These are phyloP conservation scores for Sarcophilus harrisii DNA, from an alignment of 2,797 vertebrate species.

Conservation along the genomic window DNA sequence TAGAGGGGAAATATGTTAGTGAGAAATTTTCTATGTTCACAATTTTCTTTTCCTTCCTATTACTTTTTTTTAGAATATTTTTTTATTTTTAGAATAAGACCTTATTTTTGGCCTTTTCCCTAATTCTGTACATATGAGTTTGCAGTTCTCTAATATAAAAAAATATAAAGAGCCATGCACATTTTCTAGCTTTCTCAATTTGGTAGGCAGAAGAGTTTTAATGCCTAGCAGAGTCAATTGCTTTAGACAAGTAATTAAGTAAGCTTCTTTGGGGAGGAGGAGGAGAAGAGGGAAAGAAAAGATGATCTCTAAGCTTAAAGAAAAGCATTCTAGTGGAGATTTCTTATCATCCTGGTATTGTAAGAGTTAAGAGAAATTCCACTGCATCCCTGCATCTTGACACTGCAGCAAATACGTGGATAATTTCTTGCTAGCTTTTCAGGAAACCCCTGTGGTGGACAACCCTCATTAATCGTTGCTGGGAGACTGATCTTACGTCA, in stretches of 20 bases:
- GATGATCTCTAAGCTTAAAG: conserved; percentile 29
- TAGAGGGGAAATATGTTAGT: conserved; percentile 22
- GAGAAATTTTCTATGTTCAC: conserved; percentile 44
- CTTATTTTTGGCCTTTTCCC: not conserved
- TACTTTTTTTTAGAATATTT: not conserved
- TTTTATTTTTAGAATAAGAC: not conserved
- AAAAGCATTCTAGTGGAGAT: conserved; percentile 43
- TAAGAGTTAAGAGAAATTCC: conserved; percentile 77
- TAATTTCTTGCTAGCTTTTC: conserved; percentile 86
- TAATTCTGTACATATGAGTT: not conserved
- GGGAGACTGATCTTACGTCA: conserved; percentile 88
- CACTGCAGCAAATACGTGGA: conserved; percentile 79
- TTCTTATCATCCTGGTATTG: conserved; percentile 3
- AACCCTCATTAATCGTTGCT: conserved; percentile 86
- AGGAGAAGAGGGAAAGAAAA: not conserved
- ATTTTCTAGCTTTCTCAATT: conserved; percentile 53
- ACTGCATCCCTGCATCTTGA: conserved; percentile 69
- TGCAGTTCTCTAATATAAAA: conserved; percentile 51
- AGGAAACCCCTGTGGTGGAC: conserved; percentile 90
- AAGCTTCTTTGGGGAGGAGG: conserved; percentile 56
- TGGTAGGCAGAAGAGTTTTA: conserved; percentile 45
- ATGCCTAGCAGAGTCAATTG: conserved; percentile 53
- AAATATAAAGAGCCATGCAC: conserved; percentile 53
- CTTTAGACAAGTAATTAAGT: conserved; percentile 54
- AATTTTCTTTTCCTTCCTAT: conserved; percentile 55